These are phyloP conservation scores for Trochalopteron elliotii DNA, from an alignment of 2,113 vertebrate species.

Conservation along the genomic window DNA sequence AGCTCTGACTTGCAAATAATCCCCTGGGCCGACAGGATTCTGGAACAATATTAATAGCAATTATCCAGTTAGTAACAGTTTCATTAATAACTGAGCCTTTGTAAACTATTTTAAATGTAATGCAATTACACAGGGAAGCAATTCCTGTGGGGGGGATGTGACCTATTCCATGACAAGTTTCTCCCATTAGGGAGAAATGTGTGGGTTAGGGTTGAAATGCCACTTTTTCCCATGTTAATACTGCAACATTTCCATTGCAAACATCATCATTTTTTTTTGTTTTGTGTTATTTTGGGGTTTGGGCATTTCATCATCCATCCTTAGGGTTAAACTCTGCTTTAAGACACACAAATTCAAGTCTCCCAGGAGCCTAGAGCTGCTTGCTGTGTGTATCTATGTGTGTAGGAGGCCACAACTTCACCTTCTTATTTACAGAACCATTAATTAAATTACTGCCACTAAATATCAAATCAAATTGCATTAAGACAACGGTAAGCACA, in stretches of 20 bases:
- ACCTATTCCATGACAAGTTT: background rate
- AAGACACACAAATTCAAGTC: background rate
- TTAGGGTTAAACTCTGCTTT: background rate
- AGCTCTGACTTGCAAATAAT: background rate
- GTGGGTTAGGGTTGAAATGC: background rate
- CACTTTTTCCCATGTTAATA: background rate
- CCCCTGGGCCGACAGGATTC: background rate
- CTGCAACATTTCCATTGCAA: background rate
- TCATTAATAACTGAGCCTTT: background rate
- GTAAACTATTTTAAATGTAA: background rate
- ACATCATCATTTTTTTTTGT: background rate
- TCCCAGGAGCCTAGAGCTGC: background rate
- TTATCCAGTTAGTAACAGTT: background rate
- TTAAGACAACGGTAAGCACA: slow-evolving; percentile 6
- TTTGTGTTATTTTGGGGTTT: background rate
- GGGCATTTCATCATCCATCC: background rate
- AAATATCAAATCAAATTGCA: slow-evolving; percentile 30
- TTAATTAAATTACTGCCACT: slow-evolving; percentile 63
- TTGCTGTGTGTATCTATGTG: background rate
- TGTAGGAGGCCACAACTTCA: background rate
- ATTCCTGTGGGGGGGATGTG: background rate
- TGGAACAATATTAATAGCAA: background rate
- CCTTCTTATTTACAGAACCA: slow-evolving; percentile 49
- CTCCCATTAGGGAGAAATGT: background rate
- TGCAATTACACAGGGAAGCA: background rate